Percentiles rank a stretch among this genome's conserved stretches.
Evolutionary conservation across 2,797 vertebrate species (phyloP).

Genomic region (Smutsia temminckii): DNA sequence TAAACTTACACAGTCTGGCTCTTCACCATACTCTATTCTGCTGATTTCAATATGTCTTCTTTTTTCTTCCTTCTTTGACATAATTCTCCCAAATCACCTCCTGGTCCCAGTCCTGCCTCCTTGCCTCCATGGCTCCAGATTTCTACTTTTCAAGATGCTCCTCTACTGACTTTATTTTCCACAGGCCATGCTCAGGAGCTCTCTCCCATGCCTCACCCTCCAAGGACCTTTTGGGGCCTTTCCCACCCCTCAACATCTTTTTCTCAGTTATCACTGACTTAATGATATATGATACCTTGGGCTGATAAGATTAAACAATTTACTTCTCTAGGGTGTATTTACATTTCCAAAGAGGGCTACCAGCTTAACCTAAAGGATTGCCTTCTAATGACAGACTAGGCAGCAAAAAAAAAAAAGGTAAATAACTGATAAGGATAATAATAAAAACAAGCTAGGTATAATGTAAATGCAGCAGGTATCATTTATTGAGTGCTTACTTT

Average conservation of each 20-base stretch:
- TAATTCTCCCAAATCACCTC: neutral
- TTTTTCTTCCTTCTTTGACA: neutral
- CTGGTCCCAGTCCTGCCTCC: neutral
- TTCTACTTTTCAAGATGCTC: neutral
- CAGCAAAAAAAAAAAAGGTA: neutral
- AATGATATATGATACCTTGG: neutral
- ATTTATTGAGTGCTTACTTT: neutral
- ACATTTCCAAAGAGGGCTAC: neutral
- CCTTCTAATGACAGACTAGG: neutral
- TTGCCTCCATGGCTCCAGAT: neutral
- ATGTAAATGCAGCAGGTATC: neutral
- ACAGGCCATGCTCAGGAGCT: neutral
- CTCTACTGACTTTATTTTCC: neutral
- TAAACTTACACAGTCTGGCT: neutral
- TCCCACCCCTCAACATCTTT: neutral
- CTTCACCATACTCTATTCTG: neutral
- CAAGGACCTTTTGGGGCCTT: neutral
- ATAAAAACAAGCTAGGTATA: neutral
- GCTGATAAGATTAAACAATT: neutral
- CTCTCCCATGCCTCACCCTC: neutral
- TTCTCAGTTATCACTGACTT: neutral
- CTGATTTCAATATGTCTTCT: neutral
- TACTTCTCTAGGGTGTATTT: neutral
- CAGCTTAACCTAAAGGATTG: neutral
- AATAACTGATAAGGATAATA: neutral